Conservation (phyloP, 2,888 invertebrate species). For the Dryomyza anilis region DNA sequence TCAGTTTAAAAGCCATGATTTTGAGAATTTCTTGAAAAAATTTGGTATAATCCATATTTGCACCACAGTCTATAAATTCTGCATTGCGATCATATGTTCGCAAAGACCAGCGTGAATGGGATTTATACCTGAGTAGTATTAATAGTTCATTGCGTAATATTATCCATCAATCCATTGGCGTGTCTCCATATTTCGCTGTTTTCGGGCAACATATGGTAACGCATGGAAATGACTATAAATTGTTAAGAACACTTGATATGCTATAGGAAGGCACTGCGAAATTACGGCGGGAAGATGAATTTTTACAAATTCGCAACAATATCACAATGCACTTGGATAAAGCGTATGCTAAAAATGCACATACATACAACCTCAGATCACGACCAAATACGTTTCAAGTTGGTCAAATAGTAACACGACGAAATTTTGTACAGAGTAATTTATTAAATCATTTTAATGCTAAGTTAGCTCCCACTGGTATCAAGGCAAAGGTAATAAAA, state of each 20-base stretch:
- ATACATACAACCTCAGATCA: neutral
- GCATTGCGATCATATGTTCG: neutral
- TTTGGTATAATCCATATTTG: neutral
- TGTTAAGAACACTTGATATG: neutral
- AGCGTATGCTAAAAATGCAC: neutral
- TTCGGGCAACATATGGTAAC: constrained; percentile 4
- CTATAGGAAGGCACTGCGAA: neutral
- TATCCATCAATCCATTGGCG: neutral
- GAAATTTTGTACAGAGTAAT: constrained; percentile 3
- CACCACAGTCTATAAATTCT: neutral
- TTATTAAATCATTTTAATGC: neutral
- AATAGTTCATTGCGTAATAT: constrained; percentile 9
- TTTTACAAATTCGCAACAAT: neutral
- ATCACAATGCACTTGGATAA: neutral
- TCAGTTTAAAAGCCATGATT: neutral
- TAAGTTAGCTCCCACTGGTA: neutral
- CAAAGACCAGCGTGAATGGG: constrained; percentile 3
- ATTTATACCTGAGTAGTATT: neutral
- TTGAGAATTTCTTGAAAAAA: neutral
- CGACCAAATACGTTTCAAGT: neutral
- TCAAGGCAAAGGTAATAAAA: neutral
- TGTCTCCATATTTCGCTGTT: neutral
- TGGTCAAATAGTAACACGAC: neutral
- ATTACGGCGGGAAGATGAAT: neutral
- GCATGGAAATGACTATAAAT: neutral